Evolutionary conservation across 64 coral and sea anemone genomes (phyloP).

Genomic region (Porites lutea): DNA sequence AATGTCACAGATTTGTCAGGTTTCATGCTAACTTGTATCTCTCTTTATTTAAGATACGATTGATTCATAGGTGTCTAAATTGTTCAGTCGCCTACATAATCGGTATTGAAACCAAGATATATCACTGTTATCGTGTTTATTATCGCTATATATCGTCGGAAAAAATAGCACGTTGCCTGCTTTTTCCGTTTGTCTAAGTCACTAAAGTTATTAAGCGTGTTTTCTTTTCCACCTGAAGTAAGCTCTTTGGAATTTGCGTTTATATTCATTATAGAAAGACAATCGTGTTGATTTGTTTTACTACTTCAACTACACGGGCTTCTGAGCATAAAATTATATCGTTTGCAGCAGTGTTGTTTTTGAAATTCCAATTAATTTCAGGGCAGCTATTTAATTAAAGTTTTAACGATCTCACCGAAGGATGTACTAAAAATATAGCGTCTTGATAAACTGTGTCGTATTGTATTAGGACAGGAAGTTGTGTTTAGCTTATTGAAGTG

Average conservation of each 20-base stretch:
- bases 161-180: background rate
- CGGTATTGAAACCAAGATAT: background rate
- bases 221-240: background rate
- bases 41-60: background rate
- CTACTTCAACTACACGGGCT: no score
- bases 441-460: background rate
- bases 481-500: background rate
- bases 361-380: no score
- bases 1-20: background rate
- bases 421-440: background rate
- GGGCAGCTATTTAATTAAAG: no score
- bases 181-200: background rate
- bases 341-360: no score
- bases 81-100: background rate
- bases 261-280: background rate
- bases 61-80: background rate
- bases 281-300: background rate
- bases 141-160: no score
- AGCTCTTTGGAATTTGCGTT: background rate
- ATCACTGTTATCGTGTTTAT: no score
- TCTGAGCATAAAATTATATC: no score
- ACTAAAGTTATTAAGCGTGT: background rate
- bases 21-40: background rate
- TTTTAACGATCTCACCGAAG: background rate
- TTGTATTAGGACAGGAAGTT: background rate